Evolutionary conservation across 2,888 invertebrate genomes (phyloP).

Genomic region (Drosophila prolongata): DNA sequence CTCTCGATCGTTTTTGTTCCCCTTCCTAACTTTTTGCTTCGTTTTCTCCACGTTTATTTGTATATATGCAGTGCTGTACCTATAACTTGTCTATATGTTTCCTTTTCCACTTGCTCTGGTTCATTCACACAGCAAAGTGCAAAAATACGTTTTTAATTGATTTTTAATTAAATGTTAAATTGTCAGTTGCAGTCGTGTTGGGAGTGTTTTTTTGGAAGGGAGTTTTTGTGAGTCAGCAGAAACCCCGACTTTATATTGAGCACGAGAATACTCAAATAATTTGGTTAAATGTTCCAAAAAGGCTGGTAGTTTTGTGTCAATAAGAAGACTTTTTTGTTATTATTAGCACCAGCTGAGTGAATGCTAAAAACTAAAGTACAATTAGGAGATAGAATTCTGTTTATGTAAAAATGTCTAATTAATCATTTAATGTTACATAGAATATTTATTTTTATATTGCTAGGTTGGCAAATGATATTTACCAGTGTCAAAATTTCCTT

Average conservation of each 20-base stretch:
- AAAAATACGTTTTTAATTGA: conserved; percentile 70
- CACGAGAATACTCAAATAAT: conserved; percentile 10
- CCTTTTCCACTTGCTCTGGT: conserved; percentile 5
- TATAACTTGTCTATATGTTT: conserved; percentile 6
- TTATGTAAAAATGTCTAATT: too few relatives aligned
- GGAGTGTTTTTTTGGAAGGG: conserved; percentile 18
- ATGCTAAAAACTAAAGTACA: not conserved
- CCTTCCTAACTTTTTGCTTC: not conserved
- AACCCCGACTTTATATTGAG: not conserved
- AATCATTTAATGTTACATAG: too few relatives aligned
- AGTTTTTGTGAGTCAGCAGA: conserved; percentile 20
- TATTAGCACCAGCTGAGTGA: too few relatives aligned
- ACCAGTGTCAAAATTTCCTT: not conserved
- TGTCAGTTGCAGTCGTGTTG: conserved; percentile 67
- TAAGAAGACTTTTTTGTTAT: not conserved
- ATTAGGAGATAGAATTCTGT: too few relatives aligned
- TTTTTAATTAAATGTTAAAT: conserved; percentile 77
- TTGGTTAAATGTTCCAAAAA: not conserved
- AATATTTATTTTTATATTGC: too few relatives aligned
- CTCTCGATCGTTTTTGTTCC: not conserved
- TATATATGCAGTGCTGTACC: not conserved
- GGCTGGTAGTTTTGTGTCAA: not conserved
- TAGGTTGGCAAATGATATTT: not conserved
- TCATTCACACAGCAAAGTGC: conserved; percentile 49
- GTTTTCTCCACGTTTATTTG: not conserved